phyloP scores from a whole-genome alignment of 2,113 vertebrate genomes.

The Burhinus oedicnemus region DNA sequence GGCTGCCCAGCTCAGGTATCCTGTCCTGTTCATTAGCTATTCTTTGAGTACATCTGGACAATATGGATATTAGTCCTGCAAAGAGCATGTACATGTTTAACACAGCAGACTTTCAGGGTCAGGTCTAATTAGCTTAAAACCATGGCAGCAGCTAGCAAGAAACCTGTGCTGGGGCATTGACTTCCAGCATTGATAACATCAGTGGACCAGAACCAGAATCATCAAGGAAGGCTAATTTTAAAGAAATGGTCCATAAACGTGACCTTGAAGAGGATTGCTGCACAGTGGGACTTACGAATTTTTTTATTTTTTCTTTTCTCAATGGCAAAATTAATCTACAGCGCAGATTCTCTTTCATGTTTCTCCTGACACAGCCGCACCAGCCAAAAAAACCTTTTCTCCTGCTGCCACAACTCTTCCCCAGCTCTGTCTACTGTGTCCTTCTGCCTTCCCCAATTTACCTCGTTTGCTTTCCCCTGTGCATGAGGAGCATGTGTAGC shows the following conservation, averaged over 20 bases:
- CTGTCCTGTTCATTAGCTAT: background rate
- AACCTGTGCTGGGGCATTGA: background rate
- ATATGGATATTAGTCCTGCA: background rate
- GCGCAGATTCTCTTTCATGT: background rate
- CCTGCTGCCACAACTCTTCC: background rate
- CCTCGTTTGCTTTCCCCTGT: background rate
- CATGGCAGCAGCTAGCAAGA: background rate
- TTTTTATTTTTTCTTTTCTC: background rate
- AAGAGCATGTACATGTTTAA: background rate
- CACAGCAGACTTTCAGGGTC: background rate
- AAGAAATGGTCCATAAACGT: background rate
- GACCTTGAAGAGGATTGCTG: background rate
- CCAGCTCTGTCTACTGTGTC: background rate
- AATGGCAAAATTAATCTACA: background rate
- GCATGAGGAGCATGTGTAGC: rapidly evolving
- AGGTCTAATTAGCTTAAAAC: background rate
- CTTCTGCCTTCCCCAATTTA: background rate
- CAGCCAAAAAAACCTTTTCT: background rate
- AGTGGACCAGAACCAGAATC: background rate
- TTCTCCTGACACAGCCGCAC: background rate
- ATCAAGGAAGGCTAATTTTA: background rate
- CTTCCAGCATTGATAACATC: background rate
- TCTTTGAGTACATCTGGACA: background rate
- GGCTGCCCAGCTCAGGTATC: background rate
- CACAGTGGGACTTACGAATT: background rate